Evolutionary conservation across 2,888 invertebrate species (phyloP).

Genomic region (Drosophila planitibia): DNA sequence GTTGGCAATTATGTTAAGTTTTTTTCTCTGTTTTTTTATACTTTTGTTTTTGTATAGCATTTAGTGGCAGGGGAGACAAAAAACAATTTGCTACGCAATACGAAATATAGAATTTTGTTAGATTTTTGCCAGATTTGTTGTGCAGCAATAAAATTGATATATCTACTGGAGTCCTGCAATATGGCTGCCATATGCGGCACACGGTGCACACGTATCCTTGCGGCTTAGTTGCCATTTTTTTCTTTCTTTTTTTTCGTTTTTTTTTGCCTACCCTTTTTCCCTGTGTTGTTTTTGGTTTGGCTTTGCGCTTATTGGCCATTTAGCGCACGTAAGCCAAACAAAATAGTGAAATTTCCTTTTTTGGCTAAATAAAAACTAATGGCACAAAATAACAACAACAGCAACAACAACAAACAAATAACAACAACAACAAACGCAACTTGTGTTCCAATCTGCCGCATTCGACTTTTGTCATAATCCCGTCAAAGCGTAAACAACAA

Average conservation of each 20-base stretch:
- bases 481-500: constrained; percentile 82
- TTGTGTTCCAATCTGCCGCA: constrained; percentile 52
- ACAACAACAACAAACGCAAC: constrained; percentile 10
- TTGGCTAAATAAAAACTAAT: constrained; percentile 77
- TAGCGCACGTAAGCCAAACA: constrained; percentile 76
- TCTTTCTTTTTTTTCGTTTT: constrained; percentile 20
- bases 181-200: constrained; percentile 64
- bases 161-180: constrained; percentile 65
- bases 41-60: background rate
- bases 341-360: constrained; percentile 66
- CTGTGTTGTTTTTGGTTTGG: constrained; percentile 10
- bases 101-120: background rate
- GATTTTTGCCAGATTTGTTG: constrained; percentile 34
- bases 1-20: constrained; percentile 64
- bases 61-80: constrained; percentile 16
- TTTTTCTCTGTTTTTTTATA: background rate
- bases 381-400: constrained; percentile 42
- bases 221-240: constrained; percentile 68
- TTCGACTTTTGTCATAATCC: constrained; percentile 72
- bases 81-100: constrained; percentile 66
- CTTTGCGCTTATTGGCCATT: constrained; percentile 78
- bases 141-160: constrained; percentile 80
- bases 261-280: constrained; percentile 3
- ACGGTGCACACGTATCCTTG: constrained; percentile 35
- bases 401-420: constrained; percentile 11